Evolutionary conservation across 2,113 vertebrate genomes (phyloP), one percentile per base, ranked within the genome.

Genomic region (Vulpes ferrilata): DNA sequence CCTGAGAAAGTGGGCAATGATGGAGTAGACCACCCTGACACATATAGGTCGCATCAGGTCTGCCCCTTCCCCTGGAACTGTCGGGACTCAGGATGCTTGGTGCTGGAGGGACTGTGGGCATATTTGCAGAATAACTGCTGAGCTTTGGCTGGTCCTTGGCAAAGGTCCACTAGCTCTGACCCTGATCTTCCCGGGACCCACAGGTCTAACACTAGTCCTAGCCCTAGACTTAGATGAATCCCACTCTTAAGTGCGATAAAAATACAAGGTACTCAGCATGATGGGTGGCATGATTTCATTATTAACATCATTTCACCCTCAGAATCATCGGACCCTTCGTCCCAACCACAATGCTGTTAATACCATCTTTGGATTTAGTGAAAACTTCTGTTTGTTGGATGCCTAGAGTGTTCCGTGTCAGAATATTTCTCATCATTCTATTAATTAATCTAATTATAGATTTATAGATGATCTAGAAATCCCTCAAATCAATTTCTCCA

Each of bases 341-440:
- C 30, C 53, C 17, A 84, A 53, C 10, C 57, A 62, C 88, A 57
- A 3, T 89, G 59, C 15, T 90, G 43, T 81, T 65, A 88, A 86
- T 91, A 9, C 38, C 30, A 11, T 83, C 59, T 64, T 96, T 23
- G 32, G 19, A 51, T 94, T 80, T 89, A 64, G 87, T 84, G 90
- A 95, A 64, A 86, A 48, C 5, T 88, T 92, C 53, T 64, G 17
- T 90, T 94, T 93, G n/a, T 93, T 90, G 59, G 73, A 64, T 84
- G 62, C 48, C 59, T 86, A 59, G 20, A n/a, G 4, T 93, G 1
- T 62, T 20, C n/a, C 10, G 1, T 79, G 62, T 88, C 51, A 84
- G 69, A 94, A n/a, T 55, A 17, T 60, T 30, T 88, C 51, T 88
- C 25, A 60, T 82, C 73, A 78, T 51, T 65, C 16, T 25, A 25